Base-by-base conservation (phyloP, 2,113 vertebrate genomes). In the Poeciliopsis turrubarensis region DNA sequence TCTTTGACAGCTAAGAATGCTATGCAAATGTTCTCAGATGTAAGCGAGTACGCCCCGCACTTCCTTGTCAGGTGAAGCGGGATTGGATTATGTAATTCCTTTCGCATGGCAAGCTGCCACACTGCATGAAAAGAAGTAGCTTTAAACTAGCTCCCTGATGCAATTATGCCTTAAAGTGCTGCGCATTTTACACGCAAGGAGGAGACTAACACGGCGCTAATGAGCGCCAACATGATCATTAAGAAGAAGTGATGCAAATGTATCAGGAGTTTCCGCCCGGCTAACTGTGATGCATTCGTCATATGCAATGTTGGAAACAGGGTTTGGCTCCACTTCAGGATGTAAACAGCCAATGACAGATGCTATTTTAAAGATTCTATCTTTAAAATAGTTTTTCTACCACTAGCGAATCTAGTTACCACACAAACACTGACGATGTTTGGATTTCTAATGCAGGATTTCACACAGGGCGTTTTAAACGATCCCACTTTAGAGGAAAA, bases 31-130 rank as follows among this genome's bases (percentile, higher is more conserved):
- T 44, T 75, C 72, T 65, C 17, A 73, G 60, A 79, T 26, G 0
- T 13, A 63, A 77, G 64, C 68, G 39, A 54, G 70, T 11, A 63
- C 73, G 69, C 82, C 71, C 27, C 76, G 83, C 29, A 61, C 57
- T 79, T 37, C 65, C 44, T 44, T 77, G 41, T 51, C 70, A 71
- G 62, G 27, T 74, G 82, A 78, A 72, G 84, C 75, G 65, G 79
- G 73, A 72, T 68, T 89, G 70, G 83, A 80, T 79, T 39, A 80
- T 84, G 19, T 26, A 79, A 86, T 80, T 81, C 75, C 68, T 75
- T 65, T 79, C 78, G 82, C 77, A 80, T 85, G 72, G 62, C 34
- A 47, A 54, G 17, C 26, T 78, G 73, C 76, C 41, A 63, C 75
- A 47, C 39, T 60, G 39, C 0, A 17, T 65, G 67, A 70, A 31